Evolutionary conservation across 2,113 vertebrate genomes (phyloP), one percentile per base, ranked within the genome.

Genomic region (Pangasianodon gigas): DNA sequence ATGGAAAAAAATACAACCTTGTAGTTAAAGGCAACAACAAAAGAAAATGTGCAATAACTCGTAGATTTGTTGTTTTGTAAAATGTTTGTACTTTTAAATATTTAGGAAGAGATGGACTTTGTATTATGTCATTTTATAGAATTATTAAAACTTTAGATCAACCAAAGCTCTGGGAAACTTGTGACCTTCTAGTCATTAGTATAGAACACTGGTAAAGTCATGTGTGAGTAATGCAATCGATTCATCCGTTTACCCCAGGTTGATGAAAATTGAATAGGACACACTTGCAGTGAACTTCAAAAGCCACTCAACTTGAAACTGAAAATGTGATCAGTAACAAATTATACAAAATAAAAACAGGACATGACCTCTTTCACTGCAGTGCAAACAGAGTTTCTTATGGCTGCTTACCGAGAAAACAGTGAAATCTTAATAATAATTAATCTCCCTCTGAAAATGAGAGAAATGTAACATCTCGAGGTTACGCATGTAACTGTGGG

Each of bases 101-200:
- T 95, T 96, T 94, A 94, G 93, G 56, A 92, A 92, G 89, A 94
- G 87, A 94, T 92, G 90, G 48, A 92, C 90, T 94, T 93, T 96
- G 95, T 96, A 96, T 93, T 95, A 95, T 93, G 44, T 92, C 95
- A 96, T 96, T 96, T 96, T 96, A 92, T 96, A 96, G 95, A 95
- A 92, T 92, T 93, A 96, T 95, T 96, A 94, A 95, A 95, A 67
- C 44, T 92, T 87, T 92, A 87, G 83, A 90, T 89, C 77, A 89
- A 86, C 32, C 48, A 87, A 62, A 75, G 0, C 26, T 32, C 52
- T 56, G 29, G 52, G 51, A 54, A 54, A 32, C 26, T 81, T 32
- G 29, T 81, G 79, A 51, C 18, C 29, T 29, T 79, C 46, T 54
- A 32, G 79, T 52, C 48, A 29, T 48, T 79, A 26, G 44, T 51